Conservation (phyloP, 2,888 invertebrate species). For the Drosophila fungiperda region DNA sequence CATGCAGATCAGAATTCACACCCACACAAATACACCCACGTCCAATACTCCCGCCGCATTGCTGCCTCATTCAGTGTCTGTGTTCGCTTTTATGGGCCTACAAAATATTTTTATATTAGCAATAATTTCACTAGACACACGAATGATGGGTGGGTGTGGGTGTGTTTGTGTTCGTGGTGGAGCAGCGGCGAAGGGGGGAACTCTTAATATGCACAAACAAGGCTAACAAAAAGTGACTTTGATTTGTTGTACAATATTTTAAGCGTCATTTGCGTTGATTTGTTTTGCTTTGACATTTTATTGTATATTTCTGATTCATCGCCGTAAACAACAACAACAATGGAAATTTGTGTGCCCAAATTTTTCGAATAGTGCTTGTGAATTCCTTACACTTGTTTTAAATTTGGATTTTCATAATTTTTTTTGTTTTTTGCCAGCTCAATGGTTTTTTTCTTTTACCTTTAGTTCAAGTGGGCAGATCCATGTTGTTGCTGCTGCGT, state of each 20-base stretch:
- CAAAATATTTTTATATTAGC: constrained; percentile 82
- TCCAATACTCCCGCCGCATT: constrained; percentile 11
- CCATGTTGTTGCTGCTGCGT: constrained; percentile 36
- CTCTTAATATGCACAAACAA: constrained; percentile 60
- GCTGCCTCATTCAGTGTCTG: constrained; percentile 20
- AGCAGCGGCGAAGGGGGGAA: constrained; percentile 22
- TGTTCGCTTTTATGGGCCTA: constrained; percentile 79
- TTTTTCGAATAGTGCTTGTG: constrained; percentile 36
- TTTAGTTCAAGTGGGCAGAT: constrained; percentile 60
- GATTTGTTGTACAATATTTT: constrained; percentile 63
- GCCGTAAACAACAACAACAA: constrained; percentile 41
- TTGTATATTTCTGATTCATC: constrained; percentile 60
- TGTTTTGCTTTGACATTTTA: constrained; percentile 62
- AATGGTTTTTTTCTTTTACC: constrained; percentile 28
- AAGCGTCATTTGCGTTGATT: constrained; percentile 45
- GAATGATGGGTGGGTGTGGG: constrained; percentile 22
- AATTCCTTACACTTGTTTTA: constrained; percentile 23
- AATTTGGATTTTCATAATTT: background rate
- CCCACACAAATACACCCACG: constrained; percentile 12
- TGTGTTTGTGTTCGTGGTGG: constrained; percentile 2
- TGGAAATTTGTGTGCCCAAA: constrained; percentile 39
- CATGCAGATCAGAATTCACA: constrained; percentile 30
- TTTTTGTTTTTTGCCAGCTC: constrained; percentile 6
- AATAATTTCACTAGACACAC: constrained; percentile 77
- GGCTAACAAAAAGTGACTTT: constrained; percentile 51